These are phyloP conservation scores for Rhinopithecus roxellana DNA, from an alignment of 2,113 vertebrate species.

Conservation along the genomic window DNA sequence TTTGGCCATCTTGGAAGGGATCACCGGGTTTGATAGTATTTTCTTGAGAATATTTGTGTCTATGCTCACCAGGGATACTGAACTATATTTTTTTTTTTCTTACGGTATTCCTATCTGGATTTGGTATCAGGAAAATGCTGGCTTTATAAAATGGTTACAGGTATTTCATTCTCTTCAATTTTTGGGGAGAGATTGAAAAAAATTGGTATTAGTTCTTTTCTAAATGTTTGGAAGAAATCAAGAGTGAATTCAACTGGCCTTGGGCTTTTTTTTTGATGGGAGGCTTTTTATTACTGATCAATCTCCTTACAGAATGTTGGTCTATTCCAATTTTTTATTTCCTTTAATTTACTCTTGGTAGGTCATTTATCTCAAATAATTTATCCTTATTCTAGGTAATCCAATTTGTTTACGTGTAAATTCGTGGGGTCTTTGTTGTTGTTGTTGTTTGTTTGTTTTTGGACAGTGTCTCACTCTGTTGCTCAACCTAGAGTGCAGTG, in stretches of 20 bases:
- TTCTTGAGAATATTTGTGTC: not conserved
- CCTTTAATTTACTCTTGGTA: not conserved
- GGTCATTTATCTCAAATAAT: not conserved
- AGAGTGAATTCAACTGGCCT: not conserved
- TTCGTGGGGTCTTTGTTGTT: too few species aligned
- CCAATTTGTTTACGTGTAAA: not conserved
- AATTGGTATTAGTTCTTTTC: not conserved
- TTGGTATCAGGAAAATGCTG: not conserved
- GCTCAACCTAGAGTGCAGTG: too few species aligned
- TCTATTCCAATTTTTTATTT: not conserved
- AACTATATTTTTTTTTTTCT: not conserved
- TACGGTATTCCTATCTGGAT: not conserved
- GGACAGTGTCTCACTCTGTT: too few species aligned
- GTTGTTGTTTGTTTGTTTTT: too few species aligned
- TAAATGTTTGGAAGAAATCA: not conserved
- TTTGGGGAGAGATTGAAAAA: not conserved
- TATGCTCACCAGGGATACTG: not conserved
- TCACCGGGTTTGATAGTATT: not conserved
- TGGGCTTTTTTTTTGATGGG: not conserved
- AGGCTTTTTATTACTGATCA: not conserved
- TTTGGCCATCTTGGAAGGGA: too few species aligned
- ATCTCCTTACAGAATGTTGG: not conserved
- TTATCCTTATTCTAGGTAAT: not conserved
- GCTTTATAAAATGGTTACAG: not conserved
- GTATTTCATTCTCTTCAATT: not conserved